Percentiles rank a stretch among this genome's conserved stretches.
phyloP scores from a whole-genome alignment of 1,140 invertebrate genomes.

The Aphelenchoides avenae region DNA sequence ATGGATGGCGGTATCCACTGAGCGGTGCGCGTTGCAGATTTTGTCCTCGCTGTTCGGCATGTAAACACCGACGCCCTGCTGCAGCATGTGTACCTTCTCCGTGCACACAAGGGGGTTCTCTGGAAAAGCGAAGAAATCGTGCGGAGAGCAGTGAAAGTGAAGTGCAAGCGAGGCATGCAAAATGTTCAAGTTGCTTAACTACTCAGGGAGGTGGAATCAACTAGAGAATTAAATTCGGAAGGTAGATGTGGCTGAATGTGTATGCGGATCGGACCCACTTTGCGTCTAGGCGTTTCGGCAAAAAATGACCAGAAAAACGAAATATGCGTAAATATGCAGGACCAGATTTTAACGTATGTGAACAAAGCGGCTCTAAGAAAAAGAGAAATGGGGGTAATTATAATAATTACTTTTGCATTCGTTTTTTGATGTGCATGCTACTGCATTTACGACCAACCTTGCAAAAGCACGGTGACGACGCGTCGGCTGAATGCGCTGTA shows the following conservation, averaged over 20 bases:
- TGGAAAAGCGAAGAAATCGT: too few relatives aligned
- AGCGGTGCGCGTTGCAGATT: constrained; percentile 34
- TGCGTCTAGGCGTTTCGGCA: background rate
- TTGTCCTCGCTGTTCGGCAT: constrained; percentile 48
- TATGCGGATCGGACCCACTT: background rate
- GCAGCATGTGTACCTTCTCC: constrained; percentile 56
- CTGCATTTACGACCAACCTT: constrained; percentile 46
- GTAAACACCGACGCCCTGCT: constrained; percentile 52
- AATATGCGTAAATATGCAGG: too few relatives aligned
- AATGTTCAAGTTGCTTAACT: too few relatives aligned
- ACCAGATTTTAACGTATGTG: background rate
- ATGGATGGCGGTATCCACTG: background rate
- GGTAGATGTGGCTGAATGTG: too few relatives aligned
- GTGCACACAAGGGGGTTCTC: constrained; percentile 57
- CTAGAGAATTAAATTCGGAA: too few relatives aligned
- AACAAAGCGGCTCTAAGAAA: background rate
- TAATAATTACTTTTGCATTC: background rate
- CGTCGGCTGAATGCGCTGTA: constrained; percentile 54
- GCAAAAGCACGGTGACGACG: constrained; percentile 54
- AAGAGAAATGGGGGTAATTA: background rate
- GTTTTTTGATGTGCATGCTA: background rate
- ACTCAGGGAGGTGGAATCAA: too few relatives aligned
- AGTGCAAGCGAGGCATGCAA: too few relatives aligned
- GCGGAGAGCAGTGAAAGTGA: constrained; percentile 12
- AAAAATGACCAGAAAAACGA: too few relatives aligned